These are phyloP conservation scores for Enteromius viviparus DNA, from an alignment of 2,797 vertebrate genomes.

Conservation along the genomic window DNA sequence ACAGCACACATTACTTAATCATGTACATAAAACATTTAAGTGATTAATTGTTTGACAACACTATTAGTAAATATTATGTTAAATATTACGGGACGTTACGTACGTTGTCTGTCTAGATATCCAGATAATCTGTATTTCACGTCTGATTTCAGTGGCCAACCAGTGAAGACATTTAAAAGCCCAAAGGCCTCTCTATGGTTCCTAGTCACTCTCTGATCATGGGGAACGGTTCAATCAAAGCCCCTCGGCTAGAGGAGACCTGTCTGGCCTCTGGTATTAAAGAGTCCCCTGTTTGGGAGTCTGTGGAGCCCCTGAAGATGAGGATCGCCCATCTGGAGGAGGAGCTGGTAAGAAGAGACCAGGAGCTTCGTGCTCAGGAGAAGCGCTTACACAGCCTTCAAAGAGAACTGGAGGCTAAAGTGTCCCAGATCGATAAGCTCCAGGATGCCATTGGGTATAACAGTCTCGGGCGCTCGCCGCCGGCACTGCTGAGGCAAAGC, in stretches of 20 bases:
- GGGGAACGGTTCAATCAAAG: conserved; percentile 84
- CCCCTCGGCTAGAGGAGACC: conserved; percentile 72
- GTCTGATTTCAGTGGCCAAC: conserved; percentile 32
- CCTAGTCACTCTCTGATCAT: conserved; percentile 72
- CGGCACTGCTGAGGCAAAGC: conserved; percentile 55
- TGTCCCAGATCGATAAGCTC: conserved; percentile 81
- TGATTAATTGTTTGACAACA: too few relatives aligned
- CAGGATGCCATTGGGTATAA: conserved; percentile 81
- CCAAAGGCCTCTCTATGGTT: conserved; percentile 72
- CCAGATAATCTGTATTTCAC: background rate
- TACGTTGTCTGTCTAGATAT: background rate
- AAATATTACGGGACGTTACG: background rate
- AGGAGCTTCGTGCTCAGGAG: conserved; percentile 69
- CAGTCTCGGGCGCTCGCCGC: conserved; percentile 59
- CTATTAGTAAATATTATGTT: too few relatives aligned
- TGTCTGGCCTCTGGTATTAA: conserved; percentile 69
- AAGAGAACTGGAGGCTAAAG: conserved; percentile 75
- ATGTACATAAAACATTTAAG: too few relatives aligned
- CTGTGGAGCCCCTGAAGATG: conserved; percentile 69
- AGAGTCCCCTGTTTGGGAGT: conserved; percentile 65
- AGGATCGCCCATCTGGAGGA: conserved; percentile 75
- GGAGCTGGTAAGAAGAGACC: conserved; percentile 72
- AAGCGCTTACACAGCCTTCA: conserved; percentile 72
- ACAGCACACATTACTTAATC: too few relatives aligned
- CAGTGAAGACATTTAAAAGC: conserved; percentile 30